Evolutionary conservation across 2,113 vertebrate species (phyloP).

Genomic region (Otus sunia): DNA sequence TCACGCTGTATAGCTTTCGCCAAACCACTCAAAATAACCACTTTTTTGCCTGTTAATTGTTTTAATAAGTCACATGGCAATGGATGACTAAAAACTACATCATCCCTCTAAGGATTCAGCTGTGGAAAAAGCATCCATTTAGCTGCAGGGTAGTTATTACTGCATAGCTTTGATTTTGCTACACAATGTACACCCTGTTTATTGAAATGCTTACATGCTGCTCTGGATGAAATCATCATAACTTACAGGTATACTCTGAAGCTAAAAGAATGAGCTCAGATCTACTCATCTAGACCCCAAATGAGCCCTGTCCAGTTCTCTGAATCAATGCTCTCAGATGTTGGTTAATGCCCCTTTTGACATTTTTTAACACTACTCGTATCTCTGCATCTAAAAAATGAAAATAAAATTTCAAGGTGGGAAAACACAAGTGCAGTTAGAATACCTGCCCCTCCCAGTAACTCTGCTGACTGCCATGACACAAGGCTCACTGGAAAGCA

Average conservation of each 20-base stretch:
- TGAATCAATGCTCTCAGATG: not conserved
- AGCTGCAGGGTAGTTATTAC: conserved; percentile 57
- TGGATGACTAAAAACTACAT: conserved; percentile 61
- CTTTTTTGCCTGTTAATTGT: conserved; percentile 58
- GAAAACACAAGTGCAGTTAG: not conserved
- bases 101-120: conserved; percentile 59
- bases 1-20: not conserved
- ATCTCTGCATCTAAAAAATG: not conserved
- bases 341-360: not conserved
- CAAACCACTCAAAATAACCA: conserved; percentile 47
- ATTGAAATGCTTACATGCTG: conserved; percentile 18
- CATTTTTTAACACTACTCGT: not conserved
- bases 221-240: not conserved
- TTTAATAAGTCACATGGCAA: conserved; percentile 62
- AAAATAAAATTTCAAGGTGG: not conserved
- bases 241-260: not conserved
- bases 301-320: not conserved
- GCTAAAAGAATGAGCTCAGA: conserved; percentile 6
- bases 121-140: conserved; percentile 51
- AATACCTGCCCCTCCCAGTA: not conserved
- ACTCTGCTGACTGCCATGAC: not conserved
- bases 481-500: not conserved
- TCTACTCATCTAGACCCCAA: not conserved
- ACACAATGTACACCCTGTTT: conserved; percentile 6
- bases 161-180: conserved; percentile 54